These are phyloP conservation scores for Prolemur simus DNA, from an alignment of 2,113 vertebrate genomes.

Conservation along the genomic window DNA sequence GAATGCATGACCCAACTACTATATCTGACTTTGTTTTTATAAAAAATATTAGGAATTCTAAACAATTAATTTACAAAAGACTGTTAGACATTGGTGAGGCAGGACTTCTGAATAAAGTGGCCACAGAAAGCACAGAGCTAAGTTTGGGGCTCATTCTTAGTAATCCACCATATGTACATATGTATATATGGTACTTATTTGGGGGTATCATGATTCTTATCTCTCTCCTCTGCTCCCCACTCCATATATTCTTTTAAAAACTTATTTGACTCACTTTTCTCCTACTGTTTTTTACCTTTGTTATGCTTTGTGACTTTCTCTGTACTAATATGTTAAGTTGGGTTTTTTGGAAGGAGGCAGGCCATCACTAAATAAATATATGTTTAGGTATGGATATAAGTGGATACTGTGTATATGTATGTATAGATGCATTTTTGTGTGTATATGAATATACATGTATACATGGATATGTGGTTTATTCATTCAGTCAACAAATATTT, in stretches of 20 bases:
- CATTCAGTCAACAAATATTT: background rate
- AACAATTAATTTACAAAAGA: background rate
- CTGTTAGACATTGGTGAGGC: background rate
- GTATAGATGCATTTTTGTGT: background rate
- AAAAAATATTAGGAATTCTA: background rate
- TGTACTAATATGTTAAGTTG: background rate
- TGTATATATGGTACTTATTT: background rate
- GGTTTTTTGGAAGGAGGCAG: background rate
- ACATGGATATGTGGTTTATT: background rate
- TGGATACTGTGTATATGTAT: background rate
- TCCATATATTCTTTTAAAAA: background rate
- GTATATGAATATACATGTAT: background rate
- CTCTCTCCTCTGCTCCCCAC: background rate
- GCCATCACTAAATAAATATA: slow-evolving; percentile 1
- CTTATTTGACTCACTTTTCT: background rate
- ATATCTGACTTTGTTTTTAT: background rate
- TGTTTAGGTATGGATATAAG: background rate
- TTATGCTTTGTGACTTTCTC: background rate
- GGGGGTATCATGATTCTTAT: background rate
- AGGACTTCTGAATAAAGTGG: background rate
- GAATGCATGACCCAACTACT: background rate
- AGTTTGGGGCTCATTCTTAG: background rate
- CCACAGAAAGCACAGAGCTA: background rate
- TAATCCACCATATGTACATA: background rate
- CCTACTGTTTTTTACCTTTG: background rate